A percentile compares a stretch with the other conserved stretches of the same genome.
phyloP scores from a whole-genome alignment of 2,113 vertebrate species.

The Dermatemys mawii region DNA sequence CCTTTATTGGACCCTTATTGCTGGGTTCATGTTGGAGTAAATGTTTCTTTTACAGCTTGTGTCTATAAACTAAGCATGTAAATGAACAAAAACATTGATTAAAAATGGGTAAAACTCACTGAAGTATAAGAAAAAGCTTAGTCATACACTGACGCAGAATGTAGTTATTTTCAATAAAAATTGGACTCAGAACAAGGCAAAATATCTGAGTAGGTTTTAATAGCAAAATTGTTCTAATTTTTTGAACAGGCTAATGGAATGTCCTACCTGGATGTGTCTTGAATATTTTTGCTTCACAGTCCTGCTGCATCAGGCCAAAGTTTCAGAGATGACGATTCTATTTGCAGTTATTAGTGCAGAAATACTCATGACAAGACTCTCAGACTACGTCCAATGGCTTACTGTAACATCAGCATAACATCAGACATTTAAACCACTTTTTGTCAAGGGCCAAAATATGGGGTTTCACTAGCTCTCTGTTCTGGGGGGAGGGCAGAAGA shows the following conservation, averaged over 20 bases:
- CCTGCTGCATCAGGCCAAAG: slow-evolving; percentile 4
- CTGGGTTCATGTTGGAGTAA: slow-evolving; percentile 47
- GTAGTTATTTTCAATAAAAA: background rate
- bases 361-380: background rate
- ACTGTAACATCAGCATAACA: background rate
- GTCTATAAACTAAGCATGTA: fast-evolving
- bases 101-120: background rate
- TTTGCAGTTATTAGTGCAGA: background rate
- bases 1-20: slow-evolving; percentile 66
- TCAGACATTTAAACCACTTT: background rate
- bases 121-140: background rate
- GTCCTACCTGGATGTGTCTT: slow-evolving; percentile 32
- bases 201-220: slow-evolving; percentile 35
- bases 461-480: background rate
- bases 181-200: slow-evolving; percentile 17
- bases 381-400: background rate
- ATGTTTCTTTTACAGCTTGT: background rate
- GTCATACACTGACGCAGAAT: background rate
- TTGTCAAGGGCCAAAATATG: background rate
- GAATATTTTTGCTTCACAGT: slow-evolving; percentile 14
- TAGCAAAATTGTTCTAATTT: slow-evolving; percentile 4
- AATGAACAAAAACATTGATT: fast-evolving
- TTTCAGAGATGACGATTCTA: background rate
- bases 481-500: slow-evolving; percentile 6
- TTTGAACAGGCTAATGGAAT: background rate